Evolutionary conservation across 2,888 invertebrate species (phyloP), one percentile per base, ranked within the genome.

Genomic region (Lithophane semibrunnea): DNA sequence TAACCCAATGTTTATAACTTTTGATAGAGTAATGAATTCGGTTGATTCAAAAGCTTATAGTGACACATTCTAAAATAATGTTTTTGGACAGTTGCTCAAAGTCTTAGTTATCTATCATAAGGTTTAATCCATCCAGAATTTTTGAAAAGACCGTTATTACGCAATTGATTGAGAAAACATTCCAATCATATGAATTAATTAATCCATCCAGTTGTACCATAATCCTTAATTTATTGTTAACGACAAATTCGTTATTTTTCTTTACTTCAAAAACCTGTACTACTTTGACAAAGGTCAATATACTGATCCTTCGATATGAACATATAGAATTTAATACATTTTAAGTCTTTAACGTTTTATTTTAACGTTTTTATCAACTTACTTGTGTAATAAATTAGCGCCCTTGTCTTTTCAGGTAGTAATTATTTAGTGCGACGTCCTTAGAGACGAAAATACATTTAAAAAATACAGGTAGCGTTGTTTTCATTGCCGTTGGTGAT

Each of bases 361-460:
- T 70, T 80, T 70, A 61, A 61, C 54, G 61, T 54, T 52, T 8
- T 84, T 84, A 84, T 83, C 84, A 75, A 29, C n/a, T 64, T 69
- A 60, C 42, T 65, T 64, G 54, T n/a, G 70, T 42, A 81, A 81
- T 81, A 83, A 84, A 83, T 87, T 75, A 82, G 76, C 87, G 72
- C 77, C 77, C 83, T 86, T 87, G 86, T 77, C 74, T 65, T 79
- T 83, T 73, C 83, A 80, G 79, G 87, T 86, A 76, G 79, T 84
- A 24, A 84, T n/a, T 52, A 80, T 85, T 85, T 73, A 75, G 54
- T 75, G 61, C 80, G 69, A 80, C 71, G 82, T 82, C 76, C 58
- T 84, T 76, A 73, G 61, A 52, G 69, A 66, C 76, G n/a, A 67
- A 86, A 82, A 80, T 85, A 85, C 80, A 80, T 56, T 63, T 13